These are phyloP conservation scores for Ectemnius continuus DNA, from an alignment of 2,888 invertebrate genomes.

Conservation along the genomic window DNA sequence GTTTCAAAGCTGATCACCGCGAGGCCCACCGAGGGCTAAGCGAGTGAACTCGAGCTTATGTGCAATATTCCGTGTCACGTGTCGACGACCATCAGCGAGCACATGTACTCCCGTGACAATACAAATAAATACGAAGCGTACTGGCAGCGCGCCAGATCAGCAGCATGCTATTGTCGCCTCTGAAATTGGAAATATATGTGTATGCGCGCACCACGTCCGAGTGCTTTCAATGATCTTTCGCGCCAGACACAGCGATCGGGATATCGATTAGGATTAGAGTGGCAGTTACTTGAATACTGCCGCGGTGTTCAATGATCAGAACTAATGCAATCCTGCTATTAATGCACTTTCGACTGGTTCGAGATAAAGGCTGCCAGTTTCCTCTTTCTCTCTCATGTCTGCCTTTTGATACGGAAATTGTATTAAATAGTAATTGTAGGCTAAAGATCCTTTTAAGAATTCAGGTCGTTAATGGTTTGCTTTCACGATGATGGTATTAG, in stretches of 20 bases:
- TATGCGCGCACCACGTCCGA: background rate
- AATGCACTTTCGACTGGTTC: too few relatives aligned
- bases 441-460: too few relatives aligned
- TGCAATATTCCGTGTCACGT: conserved; percentile 49
- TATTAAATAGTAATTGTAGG: too few relatives aligned
- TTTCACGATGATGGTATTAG: too few relatives aligned
- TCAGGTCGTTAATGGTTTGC: too few relatives aligned
- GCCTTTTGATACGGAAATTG: too few relatives aligned
- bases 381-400: too few relatives aligned
- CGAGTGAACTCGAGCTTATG: conserved; percentile 24
- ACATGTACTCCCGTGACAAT: conserved; percentile 50
- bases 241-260: background rate
- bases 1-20: background rate
- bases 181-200: conserved; percentile 49
- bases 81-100: conserved; percentile 44
- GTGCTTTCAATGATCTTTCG: background rate
- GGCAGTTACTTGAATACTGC: too few relatives aligned
- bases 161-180: conserved; percentile 41
- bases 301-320: too few relatives aligned
- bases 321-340: too few relatives aligned
- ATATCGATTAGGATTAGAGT: too few relatives aligned
- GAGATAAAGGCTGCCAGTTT: too few relatives aligned
- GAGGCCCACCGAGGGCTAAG: background rate
- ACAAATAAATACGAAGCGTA: conserved; percentile 55
- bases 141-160: conserved; percentile 48